These are phyloP conservation scores for Artemisiospiza belli DNA, from an alignment of 2,113 vertebrate genomes.

Conservation along the genomic window DNA sequence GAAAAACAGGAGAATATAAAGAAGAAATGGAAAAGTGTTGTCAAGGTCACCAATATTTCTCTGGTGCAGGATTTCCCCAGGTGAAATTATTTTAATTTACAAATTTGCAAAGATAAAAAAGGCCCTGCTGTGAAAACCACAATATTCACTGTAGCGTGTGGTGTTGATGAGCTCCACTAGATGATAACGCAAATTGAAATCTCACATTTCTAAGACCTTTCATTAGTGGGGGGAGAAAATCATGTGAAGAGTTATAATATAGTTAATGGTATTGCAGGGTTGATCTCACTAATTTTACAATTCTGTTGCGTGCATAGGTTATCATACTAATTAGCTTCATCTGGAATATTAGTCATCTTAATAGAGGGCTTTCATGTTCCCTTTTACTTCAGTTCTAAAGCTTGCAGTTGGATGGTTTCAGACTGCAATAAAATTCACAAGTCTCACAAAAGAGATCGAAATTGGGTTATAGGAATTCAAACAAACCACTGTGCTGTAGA, in stretches of 20 bases:
- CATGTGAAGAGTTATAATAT: constrained; percentile 76
- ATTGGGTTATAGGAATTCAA: constrained; percentile 25
- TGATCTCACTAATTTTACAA: constrained; percentile 75
- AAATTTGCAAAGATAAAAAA: constrained; percentile 76
- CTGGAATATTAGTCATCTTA: constrained; percentile 69
- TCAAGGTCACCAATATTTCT: constrained; percentile 49
- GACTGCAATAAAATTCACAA: constrained; percentile 25
- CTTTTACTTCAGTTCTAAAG: constrained; percentile 48
- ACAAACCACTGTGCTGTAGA: background rate
- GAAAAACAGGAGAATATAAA: background rate
- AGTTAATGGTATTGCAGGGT: constrained; percentile 61
- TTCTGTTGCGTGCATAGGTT: constrained; percentile 61
- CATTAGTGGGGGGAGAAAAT: constrained; percentile 60
- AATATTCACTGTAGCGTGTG: constrained; percentile 71
- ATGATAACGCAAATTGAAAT: constrained; percentile 75
- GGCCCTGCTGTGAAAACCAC: constrained; percentile 78
- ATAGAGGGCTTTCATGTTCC: constrained; percentile 52
- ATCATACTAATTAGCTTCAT: constrained; percentile 70
- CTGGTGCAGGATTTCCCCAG: constrained; percentile 17
- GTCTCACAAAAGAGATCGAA: constrained; percentile 29
- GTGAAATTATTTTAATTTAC: constrained; percentile 85
- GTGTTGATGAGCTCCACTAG: constrained; percentile 64
- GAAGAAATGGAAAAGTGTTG: constrained; percentile 1
- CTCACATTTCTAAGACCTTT: constrained; percentile 80
- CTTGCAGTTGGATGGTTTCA: constrained; percentile 39